Percentiles rank a stretch among this genome's conserved stretches.
These are phyloP conservation scores for Proterorhinus semilunaris DNA, from an alignment of 2,113 vertebrate species.

Conservation along the genomic window DNA sequence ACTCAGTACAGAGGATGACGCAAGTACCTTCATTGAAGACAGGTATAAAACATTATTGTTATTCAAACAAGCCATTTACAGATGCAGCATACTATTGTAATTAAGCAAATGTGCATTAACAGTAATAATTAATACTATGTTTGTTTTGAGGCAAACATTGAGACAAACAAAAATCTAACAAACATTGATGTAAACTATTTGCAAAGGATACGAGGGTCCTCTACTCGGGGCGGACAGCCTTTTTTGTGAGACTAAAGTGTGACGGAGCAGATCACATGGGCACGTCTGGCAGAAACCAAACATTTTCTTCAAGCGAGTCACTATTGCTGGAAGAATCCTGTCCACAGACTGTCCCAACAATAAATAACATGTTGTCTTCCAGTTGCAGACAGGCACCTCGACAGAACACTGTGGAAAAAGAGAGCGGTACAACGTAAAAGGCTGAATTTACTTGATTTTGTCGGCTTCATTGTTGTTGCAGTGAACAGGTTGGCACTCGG, in stretches of 20 bases:
- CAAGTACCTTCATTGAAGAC: no score
- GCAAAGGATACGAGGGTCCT: constrained; percentile 11
- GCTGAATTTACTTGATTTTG: constrained; percentile 64
- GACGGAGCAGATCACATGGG: constrained; percentile 10
- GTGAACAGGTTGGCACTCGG: constrained; percentile 53
- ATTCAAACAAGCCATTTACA: not conserved
- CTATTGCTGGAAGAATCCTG: not conserved
- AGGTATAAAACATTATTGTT: not conserved
- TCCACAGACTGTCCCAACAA: constrained; percentile 16
- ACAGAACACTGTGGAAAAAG: constrained; percentile 6
- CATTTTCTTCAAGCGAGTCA: not conserved
- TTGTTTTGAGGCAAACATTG: not conserved
- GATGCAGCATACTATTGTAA: not conserved
- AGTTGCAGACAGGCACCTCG: constrained; percentile 15
- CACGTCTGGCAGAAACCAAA: constrained; percentile 3
- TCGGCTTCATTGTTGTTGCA: constrained; percentile 72
- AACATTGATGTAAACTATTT: constrained; percentile 13
- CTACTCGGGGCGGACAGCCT: constrained; percentile 9
- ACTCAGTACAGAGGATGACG: no score
- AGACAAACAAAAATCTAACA: not conserved
- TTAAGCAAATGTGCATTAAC: not conserved
- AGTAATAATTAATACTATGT: not conserved
- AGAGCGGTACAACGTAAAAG: constrained; percentile 6
- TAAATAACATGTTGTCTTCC: constrained; percentile 36
- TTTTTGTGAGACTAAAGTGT: constrained; percentile 15